Percentiles rank a stretch among this genome's conserved stretches.
These are phyloP conservation scores for Melopsittacus undulatus DNA, from an alignment of 2,797 vertebrate genomes.

Conservation along the genomic window DNA sequence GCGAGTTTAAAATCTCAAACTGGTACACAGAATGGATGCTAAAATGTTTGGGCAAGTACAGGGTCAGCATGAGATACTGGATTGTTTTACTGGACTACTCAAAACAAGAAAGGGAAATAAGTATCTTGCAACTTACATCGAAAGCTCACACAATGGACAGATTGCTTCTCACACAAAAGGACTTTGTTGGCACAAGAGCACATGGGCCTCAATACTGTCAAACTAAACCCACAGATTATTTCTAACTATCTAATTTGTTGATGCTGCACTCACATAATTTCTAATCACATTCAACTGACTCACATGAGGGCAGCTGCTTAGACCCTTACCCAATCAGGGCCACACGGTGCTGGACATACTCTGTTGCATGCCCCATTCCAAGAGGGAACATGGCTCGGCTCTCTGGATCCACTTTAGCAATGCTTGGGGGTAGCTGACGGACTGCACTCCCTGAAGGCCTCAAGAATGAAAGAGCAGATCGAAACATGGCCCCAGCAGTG, in stretches of 20 bases:
- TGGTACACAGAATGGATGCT: neutral
- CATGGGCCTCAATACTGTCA: neutral
- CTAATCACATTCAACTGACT: accelerated
- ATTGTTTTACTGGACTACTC: neutral
- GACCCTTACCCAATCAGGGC: conserved; percentile 91
- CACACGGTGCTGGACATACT: conserved; percentile 91
- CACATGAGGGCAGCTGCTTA: neutral
- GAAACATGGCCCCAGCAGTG: conserved; percentile 86
- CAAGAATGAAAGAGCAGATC: conserved; percentile 82
- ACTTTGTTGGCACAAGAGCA: neutral
- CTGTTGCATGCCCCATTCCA: conserved; percentile 90
- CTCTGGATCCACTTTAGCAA: conserved; percentile 85
- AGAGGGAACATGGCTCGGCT: conserved; percentile 91
- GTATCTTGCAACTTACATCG: neutral
- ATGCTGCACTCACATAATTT: neutral
- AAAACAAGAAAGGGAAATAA: neutral
- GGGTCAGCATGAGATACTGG: neutral
- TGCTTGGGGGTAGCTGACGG: conserved; percentile 94
- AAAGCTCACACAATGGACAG: neutral
- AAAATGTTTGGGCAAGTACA: neutral
- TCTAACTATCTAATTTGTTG: neutral
- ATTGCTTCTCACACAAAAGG: neutral
- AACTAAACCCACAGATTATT: neutral
- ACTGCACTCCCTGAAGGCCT: conserved; percentile 86
- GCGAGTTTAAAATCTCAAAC: neutral